phyloP scores from a whole-genome alignment of 2,113 vertebrate species.

The Saccopteryx bilineata region DNA sequence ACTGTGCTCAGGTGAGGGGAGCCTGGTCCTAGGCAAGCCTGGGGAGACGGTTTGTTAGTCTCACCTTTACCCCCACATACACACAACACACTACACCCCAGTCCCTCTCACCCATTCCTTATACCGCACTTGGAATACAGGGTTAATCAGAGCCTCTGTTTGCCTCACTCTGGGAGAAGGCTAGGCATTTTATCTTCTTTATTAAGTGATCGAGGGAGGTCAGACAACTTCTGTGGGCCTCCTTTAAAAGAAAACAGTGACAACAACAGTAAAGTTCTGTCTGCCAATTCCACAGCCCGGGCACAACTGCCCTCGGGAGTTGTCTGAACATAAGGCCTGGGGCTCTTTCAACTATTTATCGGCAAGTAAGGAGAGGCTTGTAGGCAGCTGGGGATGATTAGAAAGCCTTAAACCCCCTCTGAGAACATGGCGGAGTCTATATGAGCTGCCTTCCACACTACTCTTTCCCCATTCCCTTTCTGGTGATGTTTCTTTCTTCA shows the following conservation, averaged over 20 bases:
- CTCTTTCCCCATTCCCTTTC: neutral
- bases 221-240: neutral
- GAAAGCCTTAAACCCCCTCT: neutral
- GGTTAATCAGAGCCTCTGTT: neutral
- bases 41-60: neutral
- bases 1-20: constrained; percentile 94
- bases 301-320: neutral
- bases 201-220: neutral
- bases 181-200: neutral
- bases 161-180: neutral
- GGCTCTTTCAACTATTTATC: neutral
- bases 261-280: neutral
- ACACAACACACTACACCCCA: neutral
- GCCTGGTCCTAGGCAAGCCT: constrained; percentile 2
- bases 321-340: neutral
- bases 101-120: neutral
- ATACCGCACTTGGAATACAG: neutral
- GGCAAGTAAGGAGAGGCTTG: neutral
- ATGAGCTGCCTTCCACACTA: neutral
- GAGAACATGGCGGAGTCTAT: neutral
- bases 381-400: neutral
- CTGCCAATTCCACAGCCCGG: neutral
- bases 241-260: constrained; percentile 5
- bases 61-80: neutral
- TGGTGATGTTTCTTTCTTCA: constrained; percentile 6